phyloP scores from a whole-genome alignment of 1,140 invertebrate species.

The Cecropterus lyciades region DNA sequence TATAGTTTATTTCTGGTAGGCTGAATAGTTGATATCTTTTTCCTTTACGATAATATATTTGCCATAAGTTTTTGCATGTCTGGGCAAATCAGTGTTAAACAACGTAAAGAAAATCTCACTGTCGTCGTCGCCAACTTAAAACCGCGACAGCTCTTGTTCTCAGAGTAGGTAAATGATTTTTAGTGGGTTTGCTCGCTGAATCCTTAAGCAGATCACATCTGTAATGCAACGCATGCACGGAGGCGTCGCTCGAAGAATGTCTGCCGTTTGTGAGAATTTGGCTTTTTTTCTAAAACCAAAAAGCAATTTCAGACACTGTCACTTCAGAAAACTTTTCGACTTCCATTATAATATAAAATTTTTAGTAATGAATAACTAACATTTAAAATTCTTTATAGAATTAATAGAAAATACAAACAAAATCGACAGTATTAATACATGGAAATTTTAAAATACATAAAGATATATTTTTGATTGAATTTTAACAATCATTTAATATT shows the following conservation, averaged over 20 bases:
- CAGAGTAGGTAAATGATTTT: conserved; percentile 31
- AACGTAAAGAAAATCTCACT: not conserved
- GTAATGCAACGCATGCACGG: conserved; percentile 20
- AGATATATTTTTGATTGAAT: too few relatives aligned
- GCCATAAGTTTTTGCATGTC: too few relatives aligned
- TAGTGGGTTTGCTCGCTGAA: conserved; percentile 27
- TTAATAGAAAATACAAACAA: too few relatives aligned
- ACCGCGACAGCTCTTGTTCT: conserved; percentile 23
- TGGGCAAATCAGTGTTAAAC: not conserved
- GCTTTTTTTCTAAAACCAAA: conserved; percentile 1
- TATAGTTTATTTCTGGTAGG: too few relatives aligned
- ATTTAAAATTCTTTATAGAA: too few relatives aligned
- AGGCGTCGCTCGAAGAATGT: conserved; percentile 17
- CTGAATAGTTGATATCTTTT: too few relatives aligned
- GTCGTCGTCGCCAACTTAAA: not conserved
- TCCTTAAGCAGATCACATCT: conserved; percentile 30
- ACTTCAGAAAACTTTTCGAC: not conserved
- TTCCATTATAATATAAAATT: not conserved
- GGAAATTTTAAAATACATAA: too few relatives aligned
- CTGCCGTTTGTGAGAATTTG: conserved; percentile 7
- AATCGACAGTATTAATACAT: too few relatives aligned
- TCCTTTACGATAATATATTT: too few relatives aligned
- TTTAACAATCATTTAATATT: not conserved
- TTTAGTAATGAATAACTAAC: too few relatives aligned
- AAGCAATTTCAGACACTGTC: conserved; percentile 2